Base-by-base conservation (phyloP, 2,888 invertebrate species). In the Acrocyrtus sp. region DNA sequence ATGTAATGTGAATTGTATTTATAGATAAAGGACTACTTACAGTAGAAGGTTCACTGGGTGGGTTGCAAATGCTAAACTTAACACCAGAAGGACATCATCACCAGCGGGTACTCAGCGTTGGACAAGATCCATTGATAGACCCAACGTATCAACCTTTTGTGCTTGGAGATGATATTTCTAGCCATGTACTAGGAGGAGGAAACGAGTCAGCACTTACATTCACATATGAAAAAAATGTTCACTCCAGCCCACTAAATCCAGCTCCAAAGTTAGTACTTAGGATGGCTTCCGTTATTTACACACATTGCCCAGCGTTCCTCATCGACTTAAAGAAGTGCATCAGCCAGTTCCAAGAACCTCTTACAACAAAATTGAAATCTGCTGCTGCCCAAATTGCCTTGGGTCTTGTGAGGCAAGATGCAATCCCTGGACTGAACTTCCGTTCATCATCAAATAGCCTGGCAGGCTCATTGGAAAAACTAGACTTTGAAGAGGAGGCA, bases 371-470 rank as follows among this genome's bases (percentile, higher is more conserved):
- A 58, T 91, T 97, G 81, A 91, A 92, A 79, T 90, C 92, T 63
- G 96, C 96, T 62, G 97, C 97, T 39, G 92, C 95, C 0, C 96
- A 96, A 85, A 94, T 97, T 90, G 97, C 97, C 24, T 89, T 93
- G 73, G 95, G 94, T 0, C 88, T 97, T 69, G 93, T 94, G 3
- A 50, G 78, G 12, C 76, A 75, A 63, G 78, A 80, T n/a, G 60
- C 2, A 91, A 92, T 67, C 50, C 54, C 48, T 12, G 57, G 60
- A 3, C 17, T 68, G 8, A 65, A 60, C 17, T 78, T 70, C 45
- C 72, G 77, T 3, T 76, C 80, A 6, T 80, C 80, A 0, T 74
- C 72, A 21, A 77, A 74, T 17, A 79, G 78, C 66, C 60, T 80
- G 15, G 73, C 78, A 0, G 77, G 76, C 10, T 81, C 80, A 0